Percentiles rank a stretch among this genome's conserved stretches.
phyloP scores from a whole-genome alignment of 2,113 vertebrate genomes.

The Saguinus midas region DNA sequence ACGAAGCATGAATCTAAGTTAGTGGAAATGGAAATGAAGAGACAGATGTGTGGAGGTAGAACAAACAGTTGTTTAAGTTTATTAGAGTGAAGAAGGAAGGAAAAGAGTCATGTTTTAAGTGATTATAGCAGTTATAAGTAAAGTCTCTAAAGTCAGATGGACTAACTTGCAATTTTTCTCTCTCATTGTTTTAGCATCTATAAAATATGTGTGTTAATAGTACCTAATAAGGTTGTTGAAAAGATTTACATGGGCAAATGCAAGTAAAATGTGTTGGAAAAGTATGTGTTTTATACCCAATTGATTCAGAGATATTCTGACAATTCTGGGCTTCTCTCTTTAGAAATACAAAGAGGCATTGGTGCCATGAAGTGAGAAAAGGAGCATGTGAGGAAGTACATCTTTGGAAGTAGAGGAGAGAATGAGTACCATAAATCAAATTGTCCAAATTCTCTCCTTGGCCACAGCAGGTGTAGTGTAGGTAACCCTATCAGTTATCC shows the following conservation, averaged over 20 bases:
- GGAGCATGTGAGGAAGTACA: not conserved
- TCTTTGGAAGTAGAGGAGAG: not conserved
- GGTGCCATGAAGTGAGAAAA: not conserved
- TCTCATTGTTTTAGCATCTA: not conserved
- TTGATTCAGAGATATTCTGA: not conserved
- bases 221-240: not conserved
- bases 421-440: not conserved
- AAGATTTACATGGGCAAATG: not conserved
- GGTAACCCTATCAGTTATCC: not conserved
- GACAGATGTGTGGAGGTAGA: not conserved
- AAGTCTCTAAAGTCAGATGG: not conserved
- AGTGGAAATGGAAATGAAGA: not conserved
- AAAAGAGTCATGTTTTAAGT: rapidly evolving
- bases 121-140: not conserved
- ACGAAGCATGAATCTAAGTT: not conserved
- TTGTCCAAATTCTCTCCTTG: not conserved
- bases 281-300: not conserved
- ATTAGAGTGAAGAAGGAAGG: no score
- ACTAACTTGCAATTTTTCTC: not conserved
- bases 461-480: not conserved
- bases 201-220: not conserved
- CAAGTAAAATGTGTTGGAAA: not conserved
- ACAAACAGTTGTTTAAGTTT: not conserved
- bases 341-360: not conserved
- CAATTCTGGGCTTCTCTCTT: not conserved